Conservation (phyloP, 2,888 invertebrate genomes). For the Eulithis prunata region DNA sequence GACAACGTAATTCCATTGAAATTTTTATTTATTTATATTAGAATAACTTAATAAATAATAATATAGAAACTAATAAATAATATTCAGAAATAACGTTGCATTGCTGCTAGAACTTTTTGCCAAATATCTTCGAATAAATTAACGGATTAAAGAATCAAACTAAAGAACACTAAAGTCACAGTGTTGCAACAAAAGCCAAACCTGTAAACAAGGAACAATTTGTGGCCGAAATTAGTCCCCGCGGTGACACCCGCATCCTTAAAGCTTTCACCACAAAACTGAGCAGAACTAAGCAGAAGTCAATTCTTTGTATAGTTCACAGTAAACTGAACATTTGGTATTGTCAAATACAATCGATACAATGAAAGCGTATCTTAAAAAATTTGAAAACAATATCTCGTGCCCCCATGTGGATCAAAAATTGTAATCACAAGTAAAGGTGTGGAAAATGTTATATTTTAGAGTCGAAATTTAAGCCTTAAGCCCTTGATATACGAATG, state of each 20-base stretch:
- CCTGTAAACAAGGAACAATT: conserved; percentile 45
- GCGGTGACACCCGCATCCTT: conserved; percentile 61
- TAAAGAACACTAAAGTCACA: too few relatives aligned
- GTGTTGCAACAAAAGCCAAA: conserved; percentile 21
- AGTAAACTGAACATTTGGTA: conserved; percentile 63
- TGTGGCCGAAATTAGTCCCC: conserved; percentile 48
- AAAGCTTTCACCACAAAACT: conserved; percentile 62
- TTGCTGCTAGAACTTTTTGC: background rate
- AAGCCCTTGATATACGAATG: conserved; percentile 25
- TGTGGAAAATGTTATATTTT: conserved; percentile 52
- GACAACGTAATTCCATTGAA: background rate
- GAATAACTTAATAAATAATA: too few relatives aligned
- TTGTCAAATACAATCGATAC: conserved; percentile 58
- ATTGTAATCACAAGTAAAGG: conserved; percentile 69
- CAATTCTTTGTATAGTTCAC: conserved; percentile 65
- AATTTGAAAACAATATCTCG: conserved; percentile 65
- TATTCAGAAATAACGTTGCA: background rate
- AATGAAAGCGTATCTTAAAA: conserved; percentile 70
- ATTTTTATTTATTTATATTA: background rate
- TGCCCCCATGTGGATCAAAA: conserved; percentile 67
- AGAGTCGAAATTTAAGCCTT: conserved; percentile 38
- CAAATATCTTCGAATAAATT: background rate
- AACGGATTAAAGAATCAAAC: too few relatives aligned
- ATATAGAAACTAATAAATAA: too few relatives aligned
- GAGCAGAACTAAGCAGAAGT: conserved; percentile 65